Evolutionary conservation across 2,797 vertebrate species (phyloP), one percentile per base, ranked within the genome.

Genomic region (Lepidocolaptes lacrymiger): DNA sequence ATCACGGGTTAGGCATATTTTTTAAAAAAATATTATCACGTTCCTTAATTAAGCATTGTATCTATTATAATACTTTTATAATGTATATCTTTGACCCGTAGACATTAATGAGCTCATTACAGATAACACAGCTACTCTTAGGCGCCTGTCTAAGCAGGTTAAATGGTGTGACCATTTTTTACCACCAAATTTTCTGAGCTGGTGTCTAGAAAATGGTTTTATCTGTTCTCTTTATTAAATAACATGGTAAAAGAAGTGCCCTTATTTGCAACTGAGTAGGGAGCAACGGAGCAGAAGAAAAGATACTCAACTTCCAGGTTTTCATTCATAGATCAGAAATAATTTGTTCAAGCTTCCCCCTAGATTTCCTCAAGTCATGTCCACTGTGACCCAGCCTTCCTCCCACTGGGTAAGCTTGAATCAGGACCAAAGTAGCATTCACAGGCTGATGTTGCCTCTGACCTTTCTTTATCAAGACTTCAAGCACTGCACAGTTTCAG

Each of bases 391-490:
- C 37, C 44, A 76, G 41, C 24, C 59, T 90, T 87, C 20, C 19
- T 52, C 51, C 66, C 55, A 23, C 67, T 63, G 37, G 15, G 17
- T 48, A 46, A 82, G 28, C 32, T 48, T 93, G 55, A 69, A 76
- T 69, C 36, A 71, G n/a, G 55, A 73, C 26, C 36, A 82, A 37
- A 72, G 69, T 2, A 78, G 3, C n/a, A 52, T 81, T 88, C 91
- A 75, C 22, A 91, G 14, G 14, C 43, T 13, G 9, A n/a, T 72
- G 27, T 49, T 94, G 32, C 67, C 54, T 62, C 79, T 93, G 58
- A 78, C 46, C 43, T 94, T 90, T 77, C 63, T 79, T 93, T 94
- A 44, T 44, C 69, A 72, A 66, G 54, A 75, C 62, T 90, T 91
- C 36, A 91, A 95, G 34, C 11, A 56, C 23, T 75, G 62, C 48